These are phyloP conservation scores for Ceratosolen solmsi DNA, from an alignment of 1,140 invertebrate genomes.

Conservation along the genomic window DNA sequence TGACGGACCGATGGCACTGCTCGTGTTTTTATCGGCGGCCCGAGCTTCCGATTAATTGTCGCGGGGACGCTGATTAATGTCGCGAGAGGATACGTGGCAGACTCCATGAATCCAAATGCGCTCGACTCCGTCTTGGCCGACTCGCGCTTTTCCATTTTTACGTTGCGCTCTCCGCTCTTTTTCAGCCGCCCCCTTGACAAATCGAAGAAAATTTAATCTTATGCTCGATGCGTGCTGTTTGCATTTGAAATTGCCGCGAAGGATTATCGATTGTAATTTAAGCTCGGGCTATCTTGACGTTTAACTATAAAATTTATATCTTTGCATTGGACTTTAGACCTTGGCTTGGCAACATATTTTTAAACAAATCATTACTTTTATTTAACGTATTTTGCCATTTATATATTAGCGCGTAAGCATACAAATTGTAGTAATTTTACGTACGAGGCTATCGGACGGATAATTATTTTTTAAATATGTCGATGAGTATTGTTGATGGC, in stretches of 20 bases:
- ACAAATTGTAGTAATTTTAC: no score
- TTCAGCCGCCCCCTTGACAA: background rate
- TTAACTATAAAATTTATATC: background rate
- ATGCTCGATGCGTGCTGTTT: background rate
- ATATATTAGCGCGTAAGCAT: no score
- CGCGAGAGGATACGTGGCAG: background rate
- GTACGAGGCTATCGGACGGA: no score
- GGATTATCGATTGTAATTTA: background rate
- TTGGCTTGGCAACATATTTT: no score
- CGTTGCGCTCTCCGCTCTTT: background rate
- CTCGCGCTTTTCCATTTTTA: background rate
- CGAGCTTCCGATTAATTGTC: conserved; percentile 48
- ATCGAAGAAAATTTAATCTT: background rate
- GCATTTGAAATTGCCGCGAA: background rate
- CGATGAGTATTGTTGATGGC: no score
- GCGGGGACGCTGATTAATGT: conserved; percentile 46
- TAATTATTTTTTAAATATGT: no score
- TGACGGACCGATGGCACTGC: background rate
- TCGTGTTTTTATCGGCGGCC: conserved; percentile 15
- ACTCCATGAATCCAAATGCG: background rate
- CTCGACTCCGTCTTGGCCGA: background rate
- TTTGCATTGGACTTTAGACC: background rate
- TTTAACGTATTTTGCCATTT: no score
- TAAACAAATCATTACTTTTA: background rate
- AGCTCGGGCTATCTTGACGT: background rate